phyloP scores from a whole-genome alignment of 92 coral and sea anemone species.

The Hydrozoanthus gracilis region DNA sequence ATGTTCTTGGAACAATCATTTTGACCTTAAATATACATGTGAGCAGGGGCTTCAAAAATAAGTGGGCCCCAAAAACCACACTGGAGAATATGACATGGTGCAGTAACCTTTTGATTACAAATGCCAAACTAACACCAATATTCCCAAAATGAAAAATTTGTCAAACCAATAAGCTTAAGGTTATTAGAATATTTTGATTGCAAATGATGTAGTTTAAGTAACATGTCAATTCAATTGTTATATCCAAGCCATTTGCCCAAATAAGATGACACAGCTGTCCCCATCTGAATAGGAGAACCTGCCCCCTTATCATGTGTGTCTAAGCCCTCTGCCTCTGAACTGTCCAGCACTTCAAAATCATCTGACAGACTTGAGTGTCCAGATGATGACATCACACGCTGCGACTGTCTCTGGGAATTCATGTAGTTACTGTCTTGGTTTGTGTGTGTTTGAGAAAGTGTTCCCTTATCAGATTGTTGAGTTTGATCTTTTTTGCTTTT shows the following conservation, averaged over 20 bases:
- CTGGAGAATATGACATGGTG: too few relatives aligned
- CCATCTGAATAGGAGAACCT: slow-evolving; percentile 51
- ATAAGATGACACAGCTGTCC: slow-evolving; percentile 64
- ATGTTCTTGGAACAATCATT: too few relatives aligned
- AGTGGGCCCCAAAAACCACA: too few relatives aligned
- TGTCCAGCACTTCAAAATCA: slow-evolving; percentile 87
- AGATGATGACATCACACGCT: slow-evolving; percentile 31
- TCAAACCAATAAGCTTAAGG: too few relatives aligned
- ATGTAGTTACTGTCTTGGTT: slow-evolving; percentile 34
- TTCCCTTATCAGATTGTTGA: neutral
- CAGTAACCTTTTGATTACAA: too few relatives aligned
- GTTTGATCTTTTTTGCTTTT: neutral
- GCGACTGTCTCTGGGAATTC: slow-evolving; percentile 19
- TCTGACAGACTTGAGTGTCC: slow-evolving; percentile 60
- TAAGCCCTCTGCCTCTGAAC: slow-evolving; percentile 83
- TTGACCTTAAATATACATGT: too few relatives aligned
- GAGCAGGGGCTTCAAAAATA: too few relatives aligned
- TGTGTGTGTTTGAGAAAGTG: neutral
- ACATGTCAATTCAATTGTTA: neutral
- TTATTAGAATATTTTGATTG: too few relatives aligned
- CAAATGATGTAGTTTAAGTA: too few relatives aligned
- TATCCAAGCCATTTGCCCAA: slow-evolving; percentile 85
- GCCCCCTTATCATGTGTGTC: slow-evolving; percentile 52
- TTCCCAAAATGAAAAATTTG: too few relatives aligned
- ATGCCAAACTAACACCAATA: too few relatives aligned